Base-by-base conservation (phyloP, 2,113 vertebrate genomes). In the Petaurus breviceps region DNA sequence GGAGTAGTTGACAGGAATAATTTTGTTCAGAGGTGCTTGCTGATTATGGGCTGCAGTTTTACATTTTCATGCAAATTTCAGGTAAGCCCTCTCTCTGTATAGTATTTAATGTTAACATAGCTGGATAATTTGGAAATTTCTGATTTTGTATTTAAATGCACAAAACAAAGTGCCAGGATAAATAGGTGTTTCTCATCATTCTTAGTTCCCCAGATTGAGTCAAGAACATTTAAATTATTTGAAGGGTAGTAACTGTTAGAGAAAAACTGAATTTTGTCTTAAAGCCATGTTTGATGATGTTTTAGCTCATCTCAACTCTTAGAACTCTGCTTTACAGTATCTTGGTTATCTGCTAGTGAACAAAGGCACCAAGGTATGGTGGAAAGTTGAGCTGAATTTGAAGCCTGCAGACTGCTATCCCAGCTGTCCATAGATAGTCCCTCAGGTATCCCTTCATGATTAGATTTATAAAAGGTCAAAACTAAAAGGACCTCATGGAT, bases 21-120 rank as follows among this genome's bases (percentile, higher is more conserved):
- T 96, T 98, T 97, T 97, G 37, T 92, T 98, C 95, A 96, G 98
- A 97, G 95, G 95, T 97, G 92, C 96, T 97, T 97, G 92, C 96
- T 97, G 97, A 97, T 98, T 96, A 94, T 95, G 92, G 93, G 92
- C 53, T 92, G 90, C 97, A 96, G 53, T 95, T 4, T 9, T 96
- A 24, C 96, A 97, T 98, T 98, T 98, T 98, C 77, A 96, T 97
- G 97, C 95, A 97, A 97, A 98, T 98, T 97, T 97, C 57, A 19
- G 2, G 51, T 91, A 92, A 95, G 51, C 11, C 51, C 95, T 96
- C 94, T 98, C 2, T 96, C 89, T 94, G 49, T 96, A 84, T 51
- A 92, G 50, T 90, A 94, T 93, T 96, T 98, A 94, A 97, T 94
- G 54, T 95, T 96, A 93, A 90, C 95, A 90, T 91, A 94, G 94